Evolutionary conservation across 64 coral and sea anemone genomes (phyloP).

Genomic region (Stichodactyla mertensii): DNA sequence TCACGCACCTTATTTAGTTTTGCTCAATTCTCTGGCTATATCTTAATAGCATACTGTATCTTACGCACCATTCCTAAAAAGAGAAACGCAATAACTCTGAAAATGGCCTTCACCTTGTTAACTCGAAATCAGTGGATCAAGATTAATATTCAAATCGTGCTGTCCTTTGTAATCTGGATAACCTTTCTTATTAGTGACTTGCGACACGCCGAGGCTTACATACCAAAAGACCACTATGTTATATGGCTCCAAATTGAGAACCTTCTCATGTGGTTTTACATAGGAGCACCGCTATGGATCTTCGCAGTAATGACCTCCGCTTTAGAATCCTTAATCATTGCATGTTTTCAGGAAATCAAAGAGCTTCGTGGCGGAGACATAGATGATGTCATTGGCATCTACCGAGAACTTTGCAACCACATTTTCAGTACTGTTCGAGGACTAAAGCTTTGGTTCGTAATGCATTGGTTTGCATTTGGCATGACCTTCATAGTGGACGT

Average conservation of each 20-base stretch:
- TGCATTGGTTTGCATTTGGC: slow-evolving; percentile 18
- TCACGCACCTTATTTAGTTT: not conserved
- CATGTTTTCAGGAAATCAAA: slow-evolving; percentile 2
- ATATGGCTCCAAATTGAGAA: slow-evolving; percentile 18
- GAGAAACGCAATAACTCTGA: not conserved
- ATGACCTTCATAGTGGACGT: not conserved
- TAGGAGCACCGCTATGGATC: not conserved
- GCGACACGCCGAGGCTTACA: not conserved
- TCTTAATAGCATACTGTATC: not conserved
- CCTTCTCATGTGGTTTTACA: slow-evolving; percentile 13
- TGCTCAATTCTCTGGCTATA: slow-evolving; percentile 13
- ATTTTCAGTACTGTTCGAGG: slow-evolving; percentile 15
- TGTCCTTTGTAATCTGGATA: slow-evolving; percentile 12
- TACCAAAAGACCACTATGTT: not conserved
- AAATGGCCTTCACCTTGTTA: not conserved
- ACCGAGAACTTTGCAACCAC: slow-evolving; percentile 6
- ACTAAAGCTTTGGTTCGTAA: slow-evolving; percentile 8
- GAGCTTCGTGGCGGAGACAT: not conserved
- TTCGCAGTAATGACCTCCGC: slow-evolving; percentile 14
- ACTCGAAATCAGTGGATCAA: slow-evolving; percentile 19
- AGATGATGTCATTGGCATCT: not conserved
- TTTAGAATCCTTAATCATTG: not conserved
- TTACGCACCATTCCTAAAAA: not conserved
- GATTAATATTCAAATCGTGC: slow-evolving; percentile 8
- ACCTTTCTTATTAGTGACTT: not conserved